Evolutionary conservation across 2,888 invertebrate genomes (phyloP), one percentile per base, ranked within the genome.

Genomic region (Cosmorhoe ocellata): DNA sequence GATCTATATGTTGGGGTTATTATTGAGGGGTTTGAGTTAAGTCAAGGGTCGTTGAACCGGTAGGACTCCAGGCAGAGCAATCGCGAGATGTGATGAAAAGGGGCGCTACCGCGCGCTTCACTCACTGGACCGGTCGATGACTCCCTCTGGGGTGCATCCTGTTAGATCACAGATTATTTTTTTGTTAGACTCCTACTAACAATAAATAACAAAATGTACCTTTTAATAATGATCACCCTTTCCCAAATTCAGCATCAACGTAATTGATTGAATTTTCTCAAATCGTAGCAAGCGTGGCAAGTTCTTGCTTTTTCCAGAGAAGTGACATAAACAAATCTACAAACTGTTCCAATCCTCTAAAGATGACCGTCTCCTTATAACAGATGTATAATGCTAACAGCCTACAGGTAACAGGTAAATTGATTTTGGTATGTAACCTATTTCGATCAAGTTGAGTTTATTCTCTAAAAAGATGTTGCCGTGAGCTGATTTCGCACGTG

Each of bases 401-500:
- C n/a, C n/a, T n/a, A n/a, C n/a, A n/a, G n/a, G n/a, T n/a, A n/a
- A n/a, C n/a, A n/a, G n/a, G n/a, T n/a, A n/a, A n/a, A n/a, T n/a
- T n/a, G n/a, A n/a, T n/a, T n/a, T n/a, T n/a, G n/a, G n/a, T n/a
- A n/a, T 3, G 18, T 4, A 18, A 2, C 18, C 4, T 18, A 18
- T 18, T 18, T 18, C 18, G 4, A 18, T 2, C 18, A 18, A 18
- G 18, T 18, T 18, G 58, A 56, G 53, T 59, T 61, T 42, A 51
- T 49, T 53, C 47, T 61, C 34, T 42, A 44, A 44, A 49, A 41
- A 42, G 54, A 65, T 72, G 73, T 71, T 71, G 71, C 67, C 75
- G 81, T 80, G 81, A 84, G 78, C 80, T 76, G 74, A 81, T 81
- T 84, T 78, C 77, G 80, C 84, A 82, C 84, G 83, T 81, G 84